Evolutionary conservation across 2,797 vertebrate genomes (phyloP), one percentile per base, ranked within the genome.

Genomic region (Sparus aurata): DNA sequence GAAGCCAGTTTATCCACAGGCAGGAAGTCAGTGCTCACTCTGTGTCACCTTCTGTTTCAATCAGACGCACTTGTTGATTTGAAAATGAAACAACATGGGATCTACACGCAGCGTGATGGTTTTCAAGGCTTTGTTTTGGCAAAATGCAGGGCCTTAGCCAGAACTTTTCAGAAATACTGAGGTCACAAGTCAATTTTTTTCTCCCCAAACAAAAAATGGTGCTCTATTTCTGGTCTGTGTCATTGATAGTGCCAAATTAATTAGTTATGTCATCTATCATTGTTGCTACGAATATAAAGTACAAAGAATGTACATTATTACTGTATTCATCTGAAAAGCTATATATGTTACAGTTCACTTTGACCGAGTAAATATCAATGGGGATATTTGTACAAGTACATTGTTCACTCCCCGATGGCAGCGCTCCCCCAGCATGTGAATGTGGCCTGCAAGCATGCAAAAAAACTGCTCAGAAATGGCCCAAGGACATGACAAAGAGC

Each of bases 1-100:
- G 61, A 78, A 23, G 58, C 64, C 45, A 47, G 66, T 64, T 72
- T 79, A 61, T 76, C 71, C 49, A 62, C 2, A 5, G 57, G 46
- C 50, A 52, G 63, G 25, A 70, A 53, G 60, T 69, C 70, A 27
- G n/a, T 23, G 43, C 52, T 69, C 18, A 1, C 30, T 63, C 12
- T 53, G 16, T 53, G 59, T 64, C 34, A 45, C 41, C 47, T 23
- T 69, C 69, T 69, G 41, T 73, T 73, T 25, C 11, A 1, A 61
- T 41, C 60, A 18, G 57, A 46, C 18, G 2, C 6, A 63, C 25
- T 64, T 73, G 46, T 72, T 68, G 27, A 67, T 54, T 41, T 12
- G 2, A 66, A 57, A 67, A 75, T 47, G 13, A 70, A 25, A 43
- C 25, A 12, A 43, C 22, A 13, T 52, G 2, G 12, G 22, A 43